Conservation (phyloP, 2,113 vertebrate genomes). For the Myrmecobius fasciatus region DNA sequence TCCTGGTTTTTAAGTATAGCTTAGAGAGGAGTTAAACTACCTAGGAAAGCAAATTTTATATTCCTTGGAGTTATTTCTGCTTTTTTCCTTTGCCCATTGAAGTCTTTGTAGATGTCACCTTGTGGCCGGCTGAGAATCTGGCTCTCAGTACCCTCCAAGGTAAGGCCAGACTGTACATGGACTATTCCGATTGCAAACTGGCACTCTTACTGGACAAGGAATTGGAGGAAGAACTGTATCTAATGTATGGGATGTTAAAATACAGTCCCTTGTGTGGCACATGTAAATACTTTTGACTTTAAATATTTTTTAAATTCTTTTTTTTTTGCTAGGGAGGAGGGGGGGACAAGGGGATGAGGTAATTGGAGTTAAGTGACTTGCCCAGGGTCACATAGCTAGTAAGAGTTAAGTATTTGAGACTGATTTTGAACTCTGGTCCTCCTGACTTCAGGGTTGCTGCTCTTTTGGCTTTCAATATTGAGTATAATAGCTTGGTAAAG, state of each 20-base stretch:
- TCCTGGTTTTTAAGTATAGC: neutral
- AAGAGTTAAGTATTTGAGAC: no score
- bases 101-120: neutral
- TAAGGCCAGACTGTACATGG: neutral
- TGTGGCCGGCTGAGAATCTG: neutral
- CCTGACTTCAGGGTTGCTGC: no score
- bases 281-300: neutral
- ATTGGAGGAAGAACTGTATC: neutral
- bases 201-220: neutral
- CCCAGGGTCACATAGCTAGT: no score
- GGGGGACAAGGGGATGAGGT: no score
- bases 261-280: neutral
- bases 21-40: neutral
- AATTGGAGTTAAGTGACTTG: no score
- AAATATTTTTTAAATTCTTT: no score
- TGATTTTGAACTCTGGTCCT: no score
- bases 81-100: neutral
- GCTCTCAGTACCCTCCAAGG: neutral
- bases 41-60: neutral
- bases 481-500: neutral
- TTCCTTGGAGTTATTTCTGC: neutral
- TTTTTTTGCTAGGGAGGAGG: no score
- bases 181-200: neutral
- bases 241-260: neutral
- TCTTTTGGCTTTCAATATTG: neutral